phyloP scores from a whole-genome alignment of 2,888 invertebrate species.

The Anoplius nigerrimus region DNA sequence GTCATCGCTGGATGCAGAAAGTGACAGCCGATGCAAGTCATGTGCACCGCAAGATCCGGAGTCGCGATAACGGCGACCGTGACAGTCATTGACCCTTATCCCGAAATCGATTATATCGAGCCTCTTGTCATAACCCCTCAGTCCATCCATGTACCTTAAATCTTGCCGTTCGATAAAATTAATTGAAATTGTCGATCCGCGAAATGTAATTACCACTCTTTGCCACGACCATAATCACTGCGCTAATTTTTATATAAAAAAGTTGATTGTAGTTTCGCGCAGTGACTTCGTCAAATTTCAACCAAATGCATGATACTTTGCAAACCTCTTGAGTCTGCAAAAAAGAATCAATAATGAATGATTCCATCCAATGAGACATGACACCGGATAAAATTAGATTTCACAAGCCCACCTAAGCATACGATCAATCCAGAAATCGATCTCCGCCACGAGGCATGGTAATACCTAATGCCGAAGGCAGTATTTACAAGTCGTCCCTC shows the following conservation, averaged over 20 bases:
- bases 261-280: no score
- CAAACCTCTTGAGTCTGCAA: background rate
- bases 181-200: no score
- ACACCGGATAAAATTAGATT: constrained; percentile 35
- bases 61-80: constrained; percentile 2
- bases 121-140: no score
- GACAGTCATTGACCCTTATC: constrained; percentile 12
- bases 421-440: background rate
- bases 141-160: no score
- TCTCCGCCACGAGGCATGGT: constrained; percentile 37
- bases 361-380: constrained; percentile 28
- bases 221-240: no score
- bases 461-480: constrained; percentile 52
- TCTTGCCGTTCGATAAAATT: no score
- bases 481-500: constrained; percentile 45
- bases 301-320: no score
- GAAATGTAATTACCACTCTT: no score
- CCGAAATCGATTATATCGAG: constrained; percentile 3
- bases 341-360: background rate
- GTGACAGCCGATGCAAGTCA: constrained; percentile 38
- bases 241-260: no score
- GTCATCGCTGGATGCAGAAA: constrained; percentile 34
- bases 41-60: constrained; percentile 13
- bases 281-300: no score
- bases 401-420: background rate